Percentiles rank a stretch among this genome's conserved stretches.
Evolutionary conservation across 1,140 invertebrate genomes (phyloP).

Genomic region (Steinernema feltiae): DNA sequence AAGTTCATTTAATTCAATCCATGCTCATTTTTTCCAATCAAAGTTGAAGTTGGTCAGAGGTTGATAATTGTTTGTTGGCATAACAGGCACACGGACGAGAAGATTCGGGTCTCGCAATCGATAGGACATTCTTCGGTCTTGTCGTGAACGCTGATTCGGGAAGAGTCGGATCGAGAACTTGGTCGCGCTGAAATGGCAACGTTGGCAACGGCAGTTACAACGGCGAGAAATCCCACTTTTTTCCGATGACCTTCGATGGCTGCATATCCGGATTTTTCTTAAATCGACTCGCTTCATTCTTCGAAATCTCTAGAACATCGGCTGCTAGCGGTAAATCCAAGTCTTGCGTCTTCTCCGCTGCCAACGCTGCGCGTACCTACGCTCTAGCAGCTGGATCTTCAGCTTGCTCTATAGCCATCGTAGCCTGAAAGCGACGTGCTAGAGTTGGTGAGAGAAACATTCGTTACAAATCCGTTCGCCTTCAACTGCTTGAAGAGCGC

Average conservation of each 20-base stretch:
- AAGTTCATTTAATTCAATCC: no score
- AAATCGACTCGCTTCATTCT: constrained; percentile 19
- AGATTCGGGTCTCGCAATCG: constrained; percentile 18
- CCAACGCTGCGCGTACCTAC: constrained; percentile 13
- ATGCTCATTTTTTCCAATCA: no score
- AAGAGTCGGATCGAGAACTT: neutral
- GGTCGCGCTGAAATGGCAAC: neutral
- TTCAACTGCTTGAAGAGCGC: constrained; percentile 21
- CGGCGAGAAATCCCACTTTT: neutral
- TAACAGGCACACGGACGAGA: constrained; percentile 16
- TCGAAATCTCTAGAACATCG: no score
- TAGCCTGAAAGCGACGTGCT: constrained; percentile 7
- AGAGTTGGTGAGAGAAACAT: neutral
- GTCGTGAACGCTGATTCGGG: constrained; percentile 14
- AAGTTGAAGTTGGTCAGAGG: no score
- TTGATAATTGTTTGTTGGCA: no score
- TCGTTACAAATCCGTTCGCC: constrained; percentile 19
- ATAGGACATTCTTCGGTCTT: constrained; percentile 21
- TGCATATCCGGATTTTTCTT: neutral
- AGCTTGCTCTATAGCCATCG: constrained; percentile 22
- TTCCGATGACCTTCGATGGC: neutral
- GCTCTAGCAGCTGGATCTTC: constrained; percentile 7
- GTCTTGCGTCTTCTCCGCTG: neutral
- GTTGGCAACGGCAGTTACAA: neutral
- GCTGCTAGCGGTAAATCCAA: neutral